Percentiles rank a stretch among this genome's conserved stretches.
Evolutionary conservation across 2,113 vertebrate species (phyloP).

Genomic region (Dendrocopos noguchii): DNA sequence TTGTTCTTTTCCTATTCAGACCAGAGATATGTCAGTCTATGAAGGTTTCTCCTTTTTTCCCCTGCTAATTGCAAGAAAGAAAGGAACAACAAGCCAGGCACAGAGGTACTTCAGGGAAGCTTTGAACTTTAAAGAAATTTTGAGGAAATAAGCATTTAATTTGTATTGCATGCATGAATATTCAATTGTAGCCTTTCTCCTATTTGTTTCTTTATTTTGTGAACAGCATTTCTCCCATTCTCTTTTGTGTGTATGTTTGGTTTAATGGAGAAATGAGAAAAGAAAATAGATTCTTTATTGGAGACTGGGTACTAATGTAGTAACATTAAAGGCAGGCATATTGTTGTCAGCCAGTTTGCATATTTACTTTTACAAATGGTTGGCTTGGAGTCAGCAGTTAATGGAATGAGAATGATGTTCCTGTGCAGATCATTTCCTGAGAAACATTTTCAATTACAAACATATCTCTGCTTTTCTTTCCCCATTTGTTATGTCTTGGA

Average conservation of each 20-base stretch:
- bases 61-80: not conserved
- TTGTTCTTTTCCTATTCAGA: not conserved
- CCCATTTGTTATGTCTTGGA: conserved; percentile 75
- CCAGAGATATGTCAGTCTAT: not conserved
- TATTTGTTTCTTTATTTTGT: not conserved
- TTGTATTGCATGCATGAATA: conserved; percentile 51
- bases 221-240: conserved; percentile 9
- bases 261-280: conserved; percentile 71
- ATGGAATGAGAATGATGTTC: conserved; percentile 81
- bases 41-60: not conserved
- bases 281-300: conserved; percentile 68
- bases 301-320: conserved; percentile 71
- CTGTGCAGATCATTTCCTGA: conserved; percentile 81
- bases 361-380: conserved; percentile 81
- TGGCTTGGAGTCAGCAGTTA: conserved; percentile 82
- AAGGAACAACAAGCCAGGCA: not conserved
- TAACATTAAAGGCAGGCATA: conserved; percentile 67
- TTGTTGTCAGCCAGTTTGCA: conserved; percentile 75
- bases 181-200: conserved; percentile 42
- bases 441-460: conserved; percentile 82
- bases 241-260: conserved; percentile 53
- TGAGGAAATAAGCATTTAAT: conserved; percentile 41
- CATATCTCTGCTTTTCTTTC: conserved; percentile 77
- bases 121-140: conserved; percentile 49
- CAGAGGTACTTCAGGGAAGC: not conserved